Percentiles rank a stretch among this genome's conserved stretches.
phyloP scores from a whole-genome alignment of 2,797 vertebrate species.

The Enteromius anoplus region DNA sequence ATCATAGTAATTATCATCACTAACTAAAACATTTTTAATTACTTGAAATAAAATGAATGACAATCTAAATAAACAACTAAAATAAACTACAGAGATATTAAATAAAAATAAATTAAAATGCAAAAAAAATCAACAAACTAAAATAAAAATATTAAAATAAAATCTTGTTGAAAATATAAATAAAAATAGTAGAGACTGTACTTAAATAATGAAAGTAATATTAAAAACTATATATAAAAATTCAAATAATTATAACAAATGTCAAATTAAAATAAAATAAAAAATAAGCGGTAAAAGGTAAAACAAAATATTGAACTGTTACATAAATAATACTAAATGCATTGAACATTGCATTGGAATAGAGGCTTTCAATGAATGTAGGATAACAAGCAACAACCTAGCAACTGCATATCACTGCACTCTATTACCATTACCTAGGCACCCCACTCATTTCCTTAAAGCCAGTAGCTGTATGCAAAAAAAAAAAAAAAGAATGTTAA shows the following conservation, averaged over 20 bases:
- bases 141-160: background rate
- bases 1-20: background rate
- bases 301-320: background rate
- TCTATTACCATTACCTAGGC: background rate
- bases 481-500: background rate
- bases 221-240: background rate
- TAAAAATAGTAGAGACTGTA: background rate
- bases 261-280: background rate
- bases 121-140: too few relatives aligned
- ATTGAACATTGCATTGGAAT: too few relatives aligned
- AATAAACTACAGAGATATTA: too few relatives aligned
- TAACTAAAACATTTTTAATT: background rate
- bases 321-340: background rate
- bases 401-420: background rate
- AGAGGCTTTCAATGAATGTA: too few relatives aligned
- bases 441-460: background rate
- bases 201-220: background rate
- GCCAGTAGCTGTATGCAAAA: background rate
- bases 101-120: too few relatives aligned
- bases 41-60: background rate
- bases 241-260: too few relatives aligned
- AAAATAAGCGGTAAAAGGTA: background rate
- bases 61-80: background rate
- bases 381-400: background rate
- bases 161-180: background rate